Percentiles rank a stretch among this genome's conserved stretches.
phyloP scores from a whole-genome alignment of 2,888 invertebrate species.

The Xylocampa areola region DNA sequence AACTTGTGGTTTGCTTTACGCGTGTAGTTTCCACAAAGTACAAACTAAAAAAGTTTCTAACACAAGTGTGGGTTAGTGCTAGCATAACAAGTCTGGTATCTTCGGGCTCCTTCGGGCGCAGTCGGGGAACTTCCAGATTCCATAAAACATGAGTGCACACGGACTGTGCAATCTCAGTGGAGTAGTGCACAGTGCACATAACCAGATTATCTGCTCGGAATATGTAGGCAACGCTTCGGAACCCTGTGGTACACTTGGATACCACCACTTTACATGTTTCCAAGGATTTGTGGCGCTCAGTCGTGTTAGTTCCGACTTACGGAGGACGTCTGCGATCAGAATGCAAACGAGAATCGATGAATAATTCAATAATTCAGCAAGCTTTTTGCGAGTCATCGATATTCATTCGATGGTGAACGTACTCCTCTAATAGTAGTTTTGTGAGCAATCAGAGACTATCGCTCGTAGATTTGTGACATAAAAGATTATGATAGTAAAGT shows the following conservation, averaged over 20 bases:
- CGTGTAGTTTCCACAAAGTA: constrained; percentile 32
- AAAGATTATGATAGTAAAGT: constrained; percentile 3
- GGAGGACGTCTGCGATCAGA: constrained; percentile 63
- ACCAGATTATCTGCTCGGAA: constrained; percentile 38
- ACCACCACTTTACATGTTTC: constrained; percentile 56
- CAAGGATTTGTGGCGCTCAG: constrained; percentile 49
- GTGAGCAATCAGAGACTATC: constrained; percentile 33
- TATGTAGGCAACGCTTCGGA: constrained; percentile 5
- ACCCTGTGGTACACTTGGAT: constrained; percentile 30
- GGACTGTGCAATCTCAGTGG: constrained; percentile 24
- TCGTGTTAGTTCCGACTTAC: constrained; percentile 60
- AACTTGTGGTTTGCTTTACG: constrained; percentile 42
- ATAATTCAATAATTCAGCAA: constrained; percentile 68
- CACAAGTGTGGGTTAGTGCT: constrained; percentile 27
- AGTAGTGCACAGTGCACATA: constrained; percentile 28
- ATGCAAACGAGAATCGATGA: constrained; percentile 72
- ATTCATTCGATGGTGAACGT: constrained; percentile 66
- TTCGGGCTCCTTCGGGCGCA: constrained; percentile 32
- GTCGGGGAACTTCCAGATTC: constrained; percentile 33
- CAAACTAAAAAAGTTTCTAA: constrained; percentile 46
- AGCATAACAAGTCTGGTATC: constrained; percentile 21
- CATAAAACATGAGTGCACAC: constrained; percentile 52
- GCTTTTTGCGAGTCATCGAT: constrained; percentile 71
- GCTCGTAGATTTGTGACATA: constrained; percentile 19
- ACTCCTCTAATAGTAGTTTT: constrained; percentile 58